These are phyloP conservation scores for Ophion slaviceki DNA, from an alignment of 2,888 invertebrate genomes.

Conservation along the genomic window DNA sequence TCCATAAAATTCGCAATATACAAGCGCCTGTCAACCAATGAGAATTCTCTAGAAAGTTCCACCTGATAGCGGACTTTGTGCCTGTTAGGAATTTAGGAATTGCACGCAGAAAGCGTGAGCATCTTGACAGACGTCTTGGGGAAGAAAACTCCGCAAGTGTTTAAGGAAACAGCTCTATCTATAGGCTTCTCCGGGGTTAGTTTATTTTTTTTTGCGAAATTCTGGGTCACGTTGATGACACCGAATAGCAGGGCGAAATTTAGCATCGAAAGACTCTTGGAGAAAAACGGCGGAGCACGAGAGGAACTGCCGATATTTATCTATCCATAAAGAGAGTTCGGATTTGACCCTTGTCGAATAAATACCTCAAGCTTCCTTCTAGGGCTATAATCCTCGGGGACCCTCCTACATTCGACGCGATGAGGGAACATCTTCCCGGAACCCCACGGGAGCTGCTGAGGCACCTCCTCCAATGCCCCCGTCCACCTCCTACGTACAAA, in stretches of 20 bases:
- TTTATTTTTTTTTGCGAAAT: neutral
- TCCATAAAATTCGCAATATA: neutral
- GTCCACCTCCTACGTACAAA: neutral
- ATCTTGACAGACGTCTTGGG: too few species aligned
- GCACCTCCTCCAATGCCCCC: neutral
- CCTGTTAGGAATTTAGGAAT: too few species aligned
- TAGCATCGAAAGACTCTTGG: conserved; percentile 25
- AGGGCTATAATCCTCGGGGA: conserved; percentile 24
- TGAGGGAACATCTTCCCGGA: conserved; percentile 48
- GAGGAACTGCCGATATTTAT: conserved; percentile 50
- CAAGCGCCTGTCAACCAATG: too few species aligned
- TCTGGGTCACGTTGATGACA: neutral
- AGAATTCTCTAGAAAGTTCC: too few species aligned
- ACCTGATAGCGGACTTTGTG: too few species aligned
- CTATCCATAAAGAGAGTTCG: conserved; percentile 37
- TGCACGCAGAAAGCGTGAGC: too few species aligned
- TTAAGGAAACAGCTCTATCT: too few species aligned
- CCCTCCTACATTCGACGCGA: conserved; percentile 56
- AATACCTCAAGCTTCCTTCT: conserved; percentile 36
- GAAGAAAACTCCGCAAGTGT: too few species aligned
- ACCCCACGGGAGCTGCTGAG: conserved; percentile 40
- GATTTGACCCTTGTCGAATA: conserved; percentile 53
- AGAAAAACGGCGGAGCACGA: neutral
- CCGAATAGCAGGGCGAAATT: conserved; percentile 4
- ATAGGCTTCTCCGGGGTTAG: neutral